A percentile compares a stretch with the other conserved stretches of the same genome.
These are phyloP conservation scores for Pogonomyrmex californicus DNA, from an alignment of 1,140 invertebrate species.

Conservation along the genomic window DNA sequence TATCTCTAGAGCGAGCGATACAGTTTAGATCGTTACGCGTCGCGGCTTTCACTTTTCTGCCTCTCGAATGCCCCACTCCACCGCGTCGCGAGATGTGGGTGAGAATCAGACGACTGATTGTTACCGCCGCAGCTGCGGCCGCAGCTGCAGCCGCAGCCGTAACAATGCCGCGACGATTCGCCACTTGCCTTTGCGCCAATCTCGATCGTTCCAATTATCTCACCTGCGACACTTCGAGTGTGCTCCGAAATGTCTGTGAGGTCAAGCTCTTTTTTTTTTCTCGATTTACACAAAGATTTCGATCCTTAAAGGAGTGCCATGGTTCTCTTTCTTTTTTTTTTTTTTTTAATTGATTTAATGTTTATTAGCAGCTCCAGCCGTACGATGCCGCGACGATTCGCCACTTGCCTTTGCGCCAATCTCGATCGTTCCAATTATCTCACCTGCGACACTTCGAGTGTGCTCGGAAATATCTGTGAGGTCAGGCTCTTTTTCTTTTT, in stretches of 20 bases:
- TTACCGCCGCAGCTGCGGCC: constrained; percentile 3
- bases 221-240: background rate
- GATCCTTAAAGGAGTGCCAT: background rate
- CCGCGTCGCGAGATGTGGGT: constrained; percentile 63
- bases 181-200: constrained; percentile 3
- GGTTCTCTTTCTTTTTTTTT: too few species aligned
- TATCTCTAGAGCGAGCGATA: constrained; percentile 79
- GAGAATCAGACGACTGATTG: constrained; percentile 64
- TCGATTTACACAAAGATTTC: background rate
- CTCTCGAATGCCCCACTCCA: constrained; percentile 73
- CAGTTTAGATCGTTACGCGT: constrained; percentile 82
- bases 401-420: constrained; percentile 1
- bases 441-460: background rate
- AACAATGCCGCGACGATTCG: constrained; percentile 12
- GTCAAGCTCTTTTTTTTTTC: background rate
- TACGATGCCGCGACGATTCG: constrained; percentile 8
- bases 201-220: constrained; percentile 11
- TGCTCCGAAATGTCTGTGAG: background rate
- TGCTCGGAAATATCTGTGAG: background rate
- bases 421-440: constrained; percentile 11
- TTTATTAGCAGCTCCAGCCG: background rate
- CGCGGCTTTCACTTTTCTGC: constrained; percentile 82
- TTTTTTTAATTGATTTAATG: too few species aligned
- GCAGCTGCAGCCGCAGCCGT: constrained; percentile 4
- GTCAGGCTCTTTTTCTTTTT: background rate